A percentile compares a stretch with the other conserved stretches of the same genome.
phyloP scores from a whole-genome alignment of 1,140 invertebrate genomes.

The Drosophila elegans region DNA sequence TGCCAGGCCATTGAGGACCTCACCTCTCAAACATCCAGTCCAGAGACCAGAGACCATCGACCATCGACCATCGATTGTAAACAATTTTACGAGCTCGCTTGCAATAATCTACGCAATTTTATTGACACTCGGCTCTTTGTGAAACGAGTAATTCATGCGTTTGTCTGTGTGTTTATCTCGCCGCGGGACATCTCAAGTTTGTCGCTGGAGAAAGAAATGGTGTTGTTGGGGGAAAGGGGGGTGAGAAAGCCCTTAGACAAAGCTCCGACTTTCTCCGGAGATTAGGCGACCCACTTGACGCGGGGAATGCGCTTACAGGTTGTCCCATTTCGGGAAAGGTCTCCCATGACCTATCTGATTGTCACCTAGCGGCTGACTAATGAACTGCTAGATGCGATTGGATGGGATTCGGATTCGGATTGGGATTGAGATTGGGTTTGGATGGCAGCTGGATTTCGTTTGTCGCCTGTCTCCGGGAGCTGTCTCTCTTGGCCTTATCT shows the following conservation, averaged over 20 bases:
- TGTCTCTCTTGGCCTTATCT: conserved; percentile 59
- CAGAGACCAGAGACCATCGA: conserved; percentile 2
- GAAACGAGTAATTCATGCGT: conserved; percentile 62
- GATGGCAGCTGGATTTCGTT: conserved; percentile 19
- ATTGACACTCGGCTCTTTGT: conserved; percentile 77
- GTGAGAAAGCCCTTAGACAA: conserved; percentile 13
- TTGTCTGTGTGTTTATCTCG: conserved; percentile 60
- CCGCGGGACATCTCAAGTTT: conserved; percentile 56
- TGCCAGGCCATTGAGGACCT: conserved; percentile 32
- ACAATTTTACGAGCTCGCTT: conserved; percentile 80
- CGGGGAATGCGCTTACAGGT: conserved; percentile 67
- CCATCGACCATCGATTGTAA: conserved; percentile 58
- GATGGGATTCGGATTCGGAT: conserved; percentile 15
- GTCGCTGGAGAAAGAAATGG: conserved; percentile 1
- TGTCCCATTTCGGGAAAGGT: conserved; percentile 48
- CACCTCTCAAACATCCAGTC: conserved; percentile 2
- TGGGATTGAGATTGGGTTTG: conserved; percentile 7
- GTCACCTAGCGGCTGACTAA: conserved; percentile 80
- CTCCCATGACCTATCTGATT: conserved; percentile 66
- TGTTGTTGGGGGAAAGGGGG: no score
- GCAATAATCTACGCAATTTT: conserved; percentile 83
- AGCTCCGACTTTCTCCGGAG: conserved; percentile 39
- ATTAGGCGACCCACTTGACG: conserved; percentile 54
- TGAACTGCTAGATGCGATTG: conserved; percentile 54
- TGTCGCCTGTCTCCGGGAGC: conserved; percentile 52